Conservation (phyloP, 2,113 vertebrate genomes). For the Hypanus sabinus region DNA sequence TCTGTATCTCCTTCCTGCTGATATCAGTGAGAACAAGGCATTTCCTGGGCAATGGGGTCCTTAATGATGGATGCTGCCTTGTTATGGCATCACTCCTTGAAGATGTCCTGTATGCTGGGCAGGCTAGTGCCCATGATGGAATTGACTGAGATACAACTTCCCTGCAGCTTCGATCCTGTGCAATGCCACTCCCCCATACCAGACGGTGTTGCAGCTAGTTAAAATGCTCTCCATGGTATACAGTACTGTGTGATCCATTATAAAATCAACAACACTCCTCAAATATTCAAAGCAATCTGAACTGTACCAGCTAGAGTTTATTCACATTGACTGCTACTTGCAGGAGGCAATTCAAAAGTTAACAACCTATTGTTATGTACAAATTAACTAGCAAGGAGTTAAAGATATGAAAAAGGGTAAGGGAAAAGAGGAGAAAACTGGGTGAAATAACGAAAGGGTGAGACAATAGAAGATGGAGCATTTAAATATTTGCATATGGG, state of each 20-base stretch:
- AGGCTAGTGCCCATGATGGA: no score
- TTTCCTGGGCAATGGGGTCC: no score
- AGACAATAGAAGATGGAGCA: no score
- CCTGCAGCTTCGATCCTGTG: no score
- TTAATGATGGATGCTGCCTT: not conserved
- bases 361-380: not conserved
- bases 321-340: not conserved
- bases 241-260: not conserved
- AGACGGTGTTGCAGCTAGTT: no score
- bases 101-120: no score
- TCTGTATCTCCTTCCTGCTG: no score
- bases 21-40: no score
- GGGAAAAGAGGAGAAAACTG: not conserved
- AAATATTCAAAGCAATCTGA: not conserved
- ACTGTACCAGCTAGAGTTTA: not conserved
- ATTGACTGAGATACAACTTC: no score
- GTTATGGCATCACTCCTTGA: not conserved
- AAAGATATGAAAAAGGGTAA: not conserved
- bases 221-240: no score
- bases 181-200: no score
- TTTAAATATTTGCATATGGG: not conserved
- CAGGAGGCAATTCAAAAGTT: not conserved
- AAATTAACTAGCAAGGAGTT: not conserved
- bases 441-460: not conserved
- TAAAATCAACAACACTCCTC: not conserved